Percentiles rank a stretch among this genome's conserved stretches.
These are phyloP conservation scores for Pungitius pungitius DNA, from an alignment of 2,113 vertebrate genomes.

Conservation along the genomic window DNA sequence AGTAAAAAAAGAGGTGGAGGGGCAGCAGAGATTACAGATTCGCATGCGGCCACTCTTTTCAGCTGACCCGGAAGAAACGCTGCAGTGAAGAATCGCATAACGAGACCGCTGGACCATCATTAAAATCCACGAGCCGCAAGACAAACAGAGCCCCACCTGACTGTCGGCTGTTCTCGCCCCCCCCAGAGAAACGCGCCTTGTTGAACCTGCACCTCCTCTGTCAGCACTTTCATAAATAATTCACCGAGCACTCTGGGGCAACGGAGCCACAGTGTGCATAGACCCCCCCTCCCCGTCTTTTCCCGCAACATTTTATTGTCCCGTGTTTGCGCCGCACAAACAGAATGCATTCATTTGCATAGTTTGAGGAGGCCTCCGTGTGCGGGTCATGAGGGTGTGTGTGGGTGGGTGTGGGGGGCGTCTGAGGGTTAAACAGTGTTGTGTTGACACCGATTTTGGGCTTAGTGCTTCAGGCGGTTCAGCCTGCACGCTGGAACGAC, in stretches of 20 bases:
- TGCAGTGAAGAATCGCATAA: conserved; percentile 59
- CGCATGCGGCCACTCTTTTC: conserved; percentile 57
- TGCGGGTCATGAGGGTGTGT: conserved; percentile 33
- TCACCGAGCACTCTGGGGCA: conserved; percentile 67
- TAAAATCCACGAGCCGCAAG: conserved; percentile 69
- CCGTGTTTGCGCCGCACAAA: conserved; percentile 42
- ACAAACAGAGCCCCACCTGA: conserved; percentile 66
- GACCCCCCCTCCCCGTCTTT: conserved; percentile 12
- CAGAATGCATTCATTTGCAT: conserved; percentile 48
- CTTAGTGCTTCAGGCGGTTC: conserved; percentile 1
- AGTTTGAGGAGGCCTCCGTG: conserved; percentile 14
- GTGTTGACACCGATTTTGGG: not conserved
- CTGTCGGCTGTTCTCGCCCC: conserved; percentile 59
- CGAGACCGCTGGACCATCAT: conserved; percentile 73
- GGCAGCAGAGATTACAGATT: conserved; percentile 53
- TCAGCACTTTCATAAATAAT: conserved; percentile 80
- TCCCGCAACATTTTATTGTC: conserved; percentile 57
- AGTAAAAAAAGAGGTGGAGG: conserved; percentile 5
- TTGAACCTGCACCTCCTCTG: conserved; percentile 72
- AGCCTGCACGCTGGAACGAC: not conserved
- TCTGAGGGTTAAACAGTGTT: not conserved
- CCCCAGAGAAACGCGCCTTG: conserved; percentile 62
- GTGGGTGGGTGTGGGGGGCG: no score
- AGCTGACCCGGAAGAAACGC: conserved; percentile 69
- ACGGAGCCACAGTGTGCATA: conserved; percentile 41